phyloP scores from a whole-genome alignment of 2,888 invertebrate species.

The Achlya flavicornis region DNA sequence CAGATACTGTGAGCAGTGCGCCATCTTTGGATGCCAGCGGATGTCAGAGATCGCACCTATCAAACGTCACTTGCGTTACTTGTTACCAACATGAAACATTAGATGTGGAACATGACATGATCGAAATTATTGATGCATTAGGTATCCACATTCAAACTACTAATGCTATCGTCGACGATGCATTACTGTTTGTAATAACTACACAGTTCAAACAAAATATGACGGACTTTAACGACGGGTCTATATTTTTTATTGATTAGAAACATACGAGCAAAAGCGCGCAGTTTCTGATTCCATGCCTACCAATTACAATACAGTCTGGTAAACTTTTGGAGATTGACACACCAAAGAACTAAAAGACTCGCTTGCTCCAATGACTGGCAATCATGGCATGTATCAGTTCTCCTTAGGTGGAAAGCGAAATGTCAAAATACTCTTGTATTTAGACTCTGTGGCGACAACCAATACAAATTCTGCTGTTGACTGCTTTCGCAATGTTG shows the following conservation, averaged over 20 bases:
- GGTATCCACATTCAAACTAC: slow-evolving; percentile 14
- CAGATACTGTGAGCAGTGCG: slow-evolving; percentile 63
- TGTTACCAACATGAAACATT: slow-evolving; percentile 37
- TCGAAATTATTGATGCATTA: slow-evolving; percentile 48
- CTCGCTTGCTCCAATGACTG: no score
- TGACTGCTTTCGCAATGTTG: no score
- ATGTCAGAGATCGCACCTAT: slow-evolving; percentile 55
- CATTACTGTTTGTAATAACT: neutral
- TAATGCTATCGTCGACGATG: neutral
- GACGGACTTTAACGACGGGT: neutral
- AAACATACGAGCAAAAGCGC: no score
- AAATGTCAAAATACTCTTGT: no score
- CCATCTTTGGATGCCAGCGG: slow-evolving; percentile 31
- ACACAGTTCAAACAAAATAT: neutral
- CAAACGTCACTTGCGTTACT: slow-evolving; percentile 35
- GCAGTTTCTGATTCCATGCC: no score
- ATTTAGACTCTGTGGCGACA: no score
- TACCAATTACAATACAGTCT: no score
- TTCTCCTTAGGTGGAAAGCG: no score
- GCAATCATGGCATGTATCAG: no score
- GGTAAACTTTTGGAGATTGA: no score
- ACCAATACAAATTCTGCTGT: no score
- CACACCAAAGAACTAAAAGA: no score
- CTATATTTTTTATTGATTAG: neutral
- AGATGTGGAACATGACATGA: slow-evolving; percentile 43